These are phyloP conservation scores for Myotis vivesi DNA, from an alignment of 2,797 vertebrate genomes.

Conservation along the genomic window DNA sequence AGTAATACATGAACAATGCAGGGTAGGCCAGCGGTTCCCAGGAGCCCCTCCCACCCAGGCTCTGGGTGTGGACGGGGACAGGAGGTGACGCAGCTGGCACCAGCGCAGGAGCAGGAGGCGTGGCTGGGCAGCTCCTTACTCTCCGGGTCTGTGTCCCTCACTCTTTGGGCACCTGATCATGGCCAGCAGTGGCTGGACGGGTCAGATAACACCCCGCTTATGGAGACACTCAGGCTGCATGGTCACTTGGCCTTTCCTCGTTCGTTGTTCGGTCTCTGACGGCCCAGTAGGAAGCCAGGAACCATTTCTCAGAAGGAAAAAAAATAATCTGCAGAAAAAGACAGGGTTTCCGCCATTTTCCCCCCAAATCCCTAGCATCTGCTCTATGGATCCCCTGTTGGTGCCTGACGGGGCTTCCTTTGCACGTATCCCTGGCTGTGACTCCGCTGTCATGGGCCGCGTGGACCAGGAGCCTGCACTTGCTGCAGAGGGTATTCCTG, in stretches of 20 bases:
- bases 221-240: fast-evolving
- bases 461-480: background rate
- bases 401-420: background rate
- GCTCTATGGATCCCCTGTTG: background rate
- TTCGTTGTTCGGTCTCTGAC: background rate
- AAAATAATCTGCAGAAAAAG: background rate
- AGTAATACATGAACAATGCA: background rate
- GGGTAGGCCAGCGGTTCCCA: background rate
- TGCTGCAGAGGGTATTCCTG: background rate
- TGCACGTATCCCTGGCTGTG: fast-evolving
- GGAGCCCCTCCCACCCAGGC: background rate
- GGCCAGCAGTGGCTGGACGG: background rate
- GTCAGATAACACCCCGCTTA: background rate
- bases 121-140: background rate
- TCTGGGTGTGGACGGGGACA: background rate
- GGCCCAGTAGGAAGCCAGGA: background rate
- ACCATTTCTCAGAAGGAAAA: background rate
- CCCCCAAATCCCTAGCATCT: no score
- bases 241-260: fast-evolving
- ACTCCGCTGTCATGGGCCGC: background rate
- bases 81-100: no score
- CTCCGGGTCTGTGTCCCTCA: background rate
- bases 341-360: background rate
- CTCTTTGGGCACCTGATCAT: background rate
- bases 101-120: background rate